A percentile compares a stretch with the other conserved stretches of the same genome.
These are phyloP conservation scores for Polietes domitor DNA, from an alignment of 2,888 invertebrate species.

Conservation along the genomic window DNA sequence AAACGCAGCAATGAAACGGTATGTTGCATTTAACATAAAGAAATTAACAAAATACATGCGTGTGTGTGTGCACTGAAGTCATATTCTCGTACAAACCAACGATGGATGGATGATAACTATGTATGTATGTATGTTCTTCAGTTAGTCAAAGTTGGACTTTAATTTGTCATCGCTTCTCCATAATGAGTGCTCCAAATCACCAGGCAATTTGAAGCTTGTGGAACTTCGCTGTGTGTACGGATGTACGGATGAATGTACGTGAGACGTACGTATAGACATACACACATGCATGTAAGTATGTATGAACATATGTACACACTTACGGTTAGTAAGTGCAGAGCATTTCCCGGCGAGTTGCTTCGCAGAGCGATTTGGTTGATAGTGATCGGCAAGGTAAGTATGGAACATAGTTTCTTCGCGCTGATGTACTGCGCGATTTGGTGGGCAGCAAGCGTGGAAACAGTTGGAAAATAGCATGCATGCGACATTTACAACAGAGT, in stretches of 20 bases:
- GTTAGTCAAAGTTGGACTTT: slow-evolving; percentile 75
- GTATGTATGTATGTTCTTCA: background rate
- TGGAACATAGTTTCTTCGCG: slow-evolving; percentile 50
- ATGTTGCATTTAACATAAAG: slow-evolving; percentile 32
- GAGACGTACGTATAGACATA: no score
- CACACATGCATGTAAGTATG: no score
- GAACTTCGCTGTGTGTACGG: background rate
- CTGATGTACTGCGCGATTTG: slow-evolving; percentile 70
- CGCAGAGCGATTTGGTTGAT: slow-evolving; percentile 49
- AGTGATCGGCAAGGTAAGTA: slow-evolving; percentile 50
- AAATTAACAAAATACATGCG: slow-evolving; percentile 6
- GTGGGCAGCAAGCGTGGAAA: slow-evolving; percentile 81
- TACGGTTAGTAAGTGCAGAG: slow-evolving; percentile 36
- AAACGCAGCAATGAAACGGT: slow-evolving; percentile 46
- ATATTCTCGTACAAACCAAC: no score
- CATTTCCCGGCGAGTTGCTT: slow-evolving; percentile 55
- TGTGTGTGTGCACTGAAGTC: background rate
- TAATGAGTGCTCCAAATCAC: slow-evolving; percentile 35
- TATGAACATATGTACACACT: background rate
- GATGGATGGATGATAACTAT: no score
- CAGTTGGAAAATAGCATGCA: slow-evolving; percentile 79
- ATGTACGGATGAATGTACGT: background rate
- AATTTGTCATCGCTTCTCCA: slow-evolving; percentile 73
- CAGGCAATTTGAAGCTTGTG: slow-evolving; percentile 11
- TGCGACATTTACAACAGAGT: slow-evolving; percentile 75